Base-by-base conservation (phyloP, 2,888 invertebrate species). In the Eumerus sabulonum region DNA sequence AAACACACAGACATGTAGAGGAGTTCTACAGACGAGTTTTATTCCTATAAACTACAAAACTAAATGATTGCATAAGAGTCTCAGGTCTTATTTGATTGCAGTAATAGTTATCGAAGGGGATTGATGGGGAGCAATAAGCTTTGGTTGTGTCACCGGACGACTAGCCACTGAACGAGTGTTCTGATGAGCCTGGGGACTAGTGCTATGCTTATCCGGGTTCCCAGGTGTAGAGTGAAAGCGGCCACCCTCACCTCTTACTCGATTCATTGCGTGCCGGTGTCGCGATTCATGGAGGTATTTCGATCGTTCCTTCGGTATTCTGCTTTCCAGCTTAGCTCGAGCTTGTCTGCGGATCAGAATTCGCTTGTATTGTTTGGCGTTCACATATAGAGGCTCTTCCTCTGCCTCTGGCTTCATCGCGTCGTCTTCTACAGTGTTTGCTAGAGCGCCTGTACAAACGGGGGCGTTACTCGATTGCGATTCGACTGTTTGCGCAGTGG, bases 221-320 rank as follows among this genome's bases (percentile, higher is more conserved):
- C 71, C 82, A 4, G 90, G 92, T 35, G 93, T 93, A 93, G 96
- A 95, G 87, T 97, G 96, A 89, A 99, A 99, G 82, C 98, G 92
- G 3, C 99, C 99, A 13, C 98, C 98, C 90, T 98, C 98, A 0
- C 98, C 98, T 63, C 99, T 92, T 85, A 97, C 95, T 85, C 99
- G 92, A 88, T 98, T 98, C 97, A 99, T 97, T 0, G 99, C 99
- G 88, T 99, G 98, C 81, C 96, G 91, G 89, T 99, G 99, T 48
- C 98, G 91, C 0, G 98, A 98, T 89, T 98, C 98, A 85, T 99
- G 98, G n/a, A 99, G 91, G 87, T 99, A 99, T 94, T 98, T 98
- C 83, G 96, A 96, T 87, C 99, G 91, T 87, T 98, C 96, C 90
- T 99, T 98, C 1, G 98, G 98, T 88, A 99, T 98, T 89, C 98